Percentiles rank a stretch among this genome's conserved stretches.
phyloP scores from a whole-genome alignment of 2,113 vertebrate genomes.

The Tychaedon coryphoeus region DNA sequence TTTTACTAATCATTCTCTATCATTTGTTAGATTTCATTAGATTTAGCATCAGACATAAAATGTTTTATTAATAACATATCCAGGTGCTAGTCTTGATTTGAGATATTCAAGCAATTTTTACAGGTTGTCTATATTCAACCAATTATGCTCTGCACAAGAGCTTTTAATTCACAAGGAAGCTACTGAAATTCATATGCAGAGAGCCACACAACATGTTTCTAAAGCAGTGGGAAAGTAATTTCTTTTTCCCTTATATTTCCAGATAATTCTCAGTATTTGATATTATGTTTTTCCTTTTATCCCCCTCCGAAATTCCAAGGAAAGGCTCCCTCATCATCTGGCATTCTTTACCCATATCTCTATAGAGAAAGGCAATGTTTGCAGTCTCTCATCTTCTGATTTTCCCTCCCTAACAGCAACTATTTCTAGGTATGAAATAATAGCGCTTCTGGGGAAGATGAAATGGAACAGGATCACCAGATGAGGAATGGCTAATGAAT shows the following conservation, averaged over 20 bases:
- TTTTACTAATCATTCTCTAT: constrained; percentile 6
- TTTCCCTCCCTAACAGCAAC: background rate
- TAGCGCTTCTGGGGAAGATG: background rate
- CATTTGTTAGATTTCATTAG: background rate
- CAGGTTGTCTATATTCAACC: background rate
- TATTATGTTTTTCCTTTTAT: background rate
- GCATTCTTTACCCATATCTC: background rate
- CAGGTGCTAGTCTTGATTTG: background rate
- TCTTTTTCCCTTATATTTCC: background rate
- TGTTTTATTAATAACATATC: constrained; percentile 16
- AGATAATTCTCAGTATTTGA: background rate
- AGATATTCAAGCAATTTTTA: background rate
- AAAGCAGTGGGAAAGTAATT: background rate
- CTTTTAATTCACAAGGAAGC: background rate
- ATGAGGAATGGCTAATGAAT: background rate
- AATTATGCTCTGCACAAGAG: background rate
- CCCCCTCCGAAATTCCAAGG: background rate
- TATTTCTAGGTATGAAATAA: background rate
- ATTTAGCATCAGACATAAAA: background rate
- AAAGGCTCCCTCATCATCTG: background rate
- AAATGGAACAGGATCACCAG: background rate
- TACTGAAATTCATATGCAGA: background rate
- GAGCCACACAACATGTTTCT: background rate
- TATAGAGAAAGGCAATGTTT: background rate
- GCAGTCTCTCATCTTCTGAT: background rate